phyloP scores from a whole-genome alignment of 2,888 invertebrate species.

The Drosophila merina region DNA sequence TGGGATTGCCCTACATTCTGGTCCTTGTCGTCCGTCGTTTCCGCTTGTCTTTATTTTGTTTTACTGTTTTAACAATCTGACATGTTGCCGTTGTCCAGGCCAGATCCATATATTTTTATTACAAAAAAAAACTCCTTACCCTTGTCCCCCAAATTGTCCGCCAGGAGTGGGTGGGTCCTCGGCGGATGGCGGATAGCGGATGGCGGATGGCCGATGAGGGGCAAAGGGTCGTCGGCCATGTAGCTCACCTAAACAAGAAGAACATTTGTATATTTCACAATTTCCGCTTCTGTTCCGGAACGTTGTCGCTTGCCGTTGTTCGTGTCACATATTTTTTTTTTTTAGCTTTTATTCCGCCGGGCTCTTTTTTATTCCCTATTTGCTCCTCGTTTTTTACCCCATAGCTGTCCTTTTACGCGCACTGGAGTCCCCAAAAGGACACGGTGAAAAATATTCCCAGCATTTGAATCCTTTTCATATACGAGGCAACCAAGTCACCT shows the following conservation, averaged over 20 bases:
- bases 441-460: background rate
- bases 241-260: slow-evolving; percentile 63
- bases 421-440: slow-evolving; percentile 31
- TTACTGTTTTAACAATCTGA: slow-evolving; percentile 31
- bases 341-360: slow-evolving; percentile 43
- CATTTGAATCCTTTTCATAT: no score
- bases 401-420: slow-evolving; percentile 61
- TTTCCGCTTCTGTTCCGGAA: slow-evolving; percentile 76
- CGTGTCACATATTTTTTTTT: slow-evolving; percentile 75
- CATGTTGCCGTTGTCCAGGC: slow-evolving; percentile 51
- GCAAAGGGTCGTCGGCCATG: slow-evolving; percentile 33
- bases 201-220: background rate
- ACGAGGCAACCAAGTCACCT: no score
- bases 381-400: slow-evolving; percentile 7
- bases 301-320: slow-evolving; percentile 67
- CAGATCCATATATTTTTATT: slow-evolving; percentile 66
- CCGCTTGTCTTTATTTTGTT: slow-evolving; percentile 21
- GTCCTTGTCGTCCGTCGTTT: slow-evolving; percentile 11
- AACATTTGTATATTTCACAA: slow-evolving; percentile 79
- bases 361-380: slow-evolving; percentile 34
- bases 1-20: slow-evolving; percentile 37
- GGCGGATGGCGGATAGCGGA: background rate
- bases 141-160: slow-evolving; percentile 38
- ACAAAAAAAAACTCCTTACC: slow-evolving; percentile 67
- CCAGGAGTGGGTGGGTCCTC: slow-evolving; percentile 2